Evolutionary conservation across 23 tunicate genomes (phyloP), one percentile per base, ranked within the genome.

Genomic region (Ciona savignyi): DNA sequence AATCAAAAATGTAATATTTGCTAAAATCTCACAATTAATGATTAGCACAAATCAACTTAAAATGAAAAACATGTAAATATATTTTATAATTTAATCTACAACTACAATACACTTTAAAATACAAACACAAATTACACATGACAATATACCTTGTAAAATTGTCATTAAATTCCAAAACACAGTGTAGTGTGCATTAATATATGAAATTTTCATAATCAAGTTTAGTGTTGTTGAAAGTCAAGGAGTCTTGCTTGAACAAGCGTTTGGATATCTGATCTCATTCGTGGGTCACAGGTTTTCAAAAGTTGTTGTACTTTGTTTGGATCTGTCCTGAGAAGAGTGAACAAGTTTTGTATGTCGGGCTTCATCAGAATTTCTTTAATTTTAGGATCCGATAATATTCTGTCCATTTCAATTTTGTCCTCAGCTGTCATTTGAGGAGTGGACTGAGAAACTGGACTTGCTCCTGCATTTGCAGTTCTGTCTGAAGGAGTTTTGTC

Each of bases 251-350:
- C 93, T 9, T 56, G 34, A 0, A 82, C 77, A 68, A 88, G 75
- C 61, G 77, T 88, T 65, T 81, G 71, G 20, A 88, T 71, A 60
- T 88, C 96, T 30, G 86, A 81, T 74, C 77, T 88, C 64, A 88
- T 69, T 23, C 67, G 24, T 11, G 76, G 30, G 63, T 72, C 70
- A 61, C 82, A 68, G 25, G 96, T 11, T 30, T 73, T 71, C 2
- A 88, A 72, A 65, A 65, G 69, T 11, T 33, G 27, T 35, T 88
- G 88, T 6, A 77, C 88, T 67, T 81, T 70, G 11, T 88, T 80
- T 1, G 96, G 96, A 24, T 77, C 67, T 28, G 48, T 75, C 33
- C 80, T 71, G 11, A 88, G 61, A 49, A 76, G 26, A 29, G 75
- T 51, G 2, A 88, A 61, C 60, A 88, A 72, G 9, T 73, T 67